A percentile compares a stretch with the other conserved stretches of the same genome.
phyloP scores from a whole-genome alignment of 2,888 invertebrate species.

The Rhyacophila evoluta region DNA sequence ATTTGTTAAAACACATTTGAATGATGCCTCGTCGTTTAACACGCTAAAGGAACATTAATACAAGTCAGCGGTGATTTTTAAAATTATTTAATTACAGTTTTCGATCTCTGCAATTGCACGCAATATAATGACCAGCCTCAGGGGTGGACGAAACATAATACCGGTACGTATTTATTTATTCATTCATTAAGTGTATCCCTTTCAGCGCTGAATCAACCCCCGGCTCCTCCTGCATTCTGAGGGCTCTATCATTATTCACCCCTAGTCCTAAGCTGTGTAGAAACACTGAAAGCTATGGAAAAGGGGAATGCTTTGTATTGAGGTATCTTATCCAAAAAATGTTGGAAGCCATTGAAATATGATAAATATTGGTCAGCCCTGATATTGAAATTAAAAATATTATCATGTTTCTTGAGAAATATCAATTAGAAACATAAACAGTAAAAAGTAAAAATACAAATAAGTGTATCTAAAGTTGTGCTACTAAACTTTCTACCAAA shows the following conservation, averaged over 20 bases:
- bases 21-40: too few relatives aligned
- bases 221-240: conserved; percentile 30
- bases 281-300: neutral
- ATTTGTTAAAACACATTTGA: too few relatives aligned
- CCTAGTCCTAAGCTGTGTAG: neutral
- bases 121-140: conserved; percentile 35
- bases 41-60: too few relatives aligned
- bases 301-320: neutral
- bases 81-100: neutral
- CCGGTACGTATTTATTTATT: conserved; percentile 54
- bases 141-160: conserved; percentile 51
- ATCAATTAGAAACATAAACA: too few relatives aligned
- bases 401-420: too few relatives aligned
- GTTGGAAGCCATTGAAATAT: neutral
- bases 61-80: too few relatives aligned
- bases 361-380: too few relatives aligned
- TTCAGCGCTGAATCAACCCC: conserved; percentile 36
- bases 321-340: neutral
- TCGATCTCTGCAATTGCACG: neutral
- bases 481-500: too few relatives aligned
- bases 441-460: too few relatives aligned
- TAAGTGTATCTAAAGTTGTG: too few relatives aligned
- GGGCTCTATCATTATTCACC: conserved; percentile 29
- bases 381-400: too few relatives aligned
- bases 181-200: conserved; percentile 55